These are phyloP conservation scores for Bostrychus sinensis DNA, from an alignment of 2,113 vertebrate species.

Conservation along the genomic window DNA sequence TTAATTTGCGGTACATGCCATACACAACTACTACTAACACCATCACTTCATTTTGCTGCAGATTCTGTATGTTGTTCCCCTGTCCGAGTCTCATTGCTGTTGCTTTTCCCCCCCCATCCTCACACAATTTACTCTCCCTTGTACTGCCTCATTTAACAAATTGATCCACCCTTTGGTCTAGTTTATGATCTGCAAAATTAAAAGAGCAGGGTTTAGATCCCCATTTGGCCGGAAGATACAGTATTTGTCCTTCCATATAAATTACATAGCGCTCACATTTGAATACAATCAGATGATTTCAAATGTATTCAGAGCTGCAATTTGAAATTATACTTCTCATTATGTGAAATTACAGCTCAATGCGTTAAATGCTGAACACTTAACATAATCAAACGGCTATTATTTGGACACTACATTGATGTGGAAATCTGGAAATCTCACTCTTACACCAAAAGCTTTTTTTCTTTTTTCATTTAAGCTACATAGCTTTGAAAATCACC, in stretches of 20 bases:
- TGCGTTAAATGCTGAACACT: conserved; percentile 43
- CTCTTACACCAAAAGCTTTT: conserved; percentile 54
- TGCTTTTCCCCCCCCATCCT: conserved; percentile 75
- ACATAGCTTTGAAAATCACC: conserved; percentile 47
- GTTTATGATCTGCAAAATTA: conserved; percentile 75
- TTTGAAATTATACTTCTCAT: conserved; percentile 11
- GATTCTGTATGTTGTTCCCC: conserved; percentile 62
- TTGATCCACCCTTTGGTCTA: conserved; percentile 84
- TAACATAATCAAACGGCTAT: conserved; percentile 50
- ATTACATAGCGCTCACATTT: conserved; percentile 36
- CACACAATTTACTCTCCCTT: conserved; percentile 73
- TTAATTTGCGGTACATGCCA: conserved; percentile 63
- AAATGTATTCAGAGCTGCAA: conserved; percentile 81
- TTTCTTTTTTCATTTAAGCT: conserved; percentile 36
- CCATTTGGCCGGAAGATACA: conserved; percentile 64
- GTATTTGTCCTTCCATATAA: conserved; percentile 36
- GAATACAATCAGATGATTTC: conserved; percentile 56
- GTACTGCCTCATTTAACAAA: conserved; percentile 79
- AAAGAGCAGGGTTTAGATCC: conserved; percentile 57
- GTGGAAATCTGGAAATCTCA: conserved; percentile 12
- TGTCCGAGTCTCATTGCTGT: conserved; percentile 63
- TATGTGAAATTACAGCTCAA: conserved; percentile 35
- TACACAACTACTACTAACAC: conserved; percentile 64
- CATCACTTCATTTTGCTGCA: conserved; percentile 63
- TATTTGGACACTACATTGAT: too few species aligned